Evolutionary conservation across 2,113 vertebrate species (phyloP).

Genomic region (Tragelaphus buxtoni): DNA sequence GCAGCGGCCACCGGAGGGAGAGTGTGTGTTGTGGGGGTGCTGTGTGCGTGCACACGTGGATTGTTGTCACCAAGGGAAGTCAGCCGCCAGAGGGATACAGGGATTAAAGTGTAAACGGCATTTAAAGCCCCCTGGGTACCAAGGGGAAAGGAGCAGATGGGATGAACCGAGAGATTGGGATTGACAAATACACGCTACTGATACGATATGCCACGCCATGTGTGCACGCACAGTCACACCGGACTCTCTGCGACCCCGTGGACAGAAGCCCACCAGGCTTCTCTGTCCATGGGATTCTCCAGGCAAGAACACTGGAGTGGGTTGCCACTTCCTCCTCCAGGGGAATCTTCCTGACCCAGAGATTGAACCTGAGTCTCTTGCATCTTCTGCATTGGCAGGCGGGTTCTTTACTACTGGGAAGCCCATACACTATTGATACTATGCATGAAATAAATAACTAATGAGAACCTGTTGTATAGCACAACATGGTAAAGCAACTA

Average conservation of each 20-base stretch:
- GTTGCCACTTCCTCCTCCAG: background rate
- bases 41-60: background rate
- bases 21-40: background rate
- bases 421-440: background rate
- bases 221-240: background rate
- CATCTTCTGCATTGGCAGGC: background rate
- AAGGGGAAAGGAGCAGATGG: background rate
- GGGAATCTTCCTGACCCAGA: background rate
- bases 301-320: background rate
- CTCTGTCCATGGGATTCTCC: background rate
- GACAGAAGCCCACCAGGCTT: background rate
- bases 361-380: background rate
- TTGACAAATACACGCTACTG: background rate
- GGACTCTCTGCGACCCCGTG: background rate
- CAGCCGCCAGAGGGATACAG: background rate
- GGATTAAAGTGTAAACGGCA: background rate
- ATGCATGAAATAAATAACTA: background rate
- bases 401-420: background rate
- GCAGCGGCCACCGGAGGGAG: fast-evolving
- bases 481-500: background rate
- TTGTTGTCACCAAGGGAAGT: background rate
- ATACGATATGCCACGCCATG: fast-evolving
- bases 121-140: background rate
- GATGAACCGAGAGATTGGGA: background rate
- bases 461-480: background rate